Base-by-base conservation (phyloP, 2,888 invertebrate genomes). In the Troides oblongomaculatus region DNA sequence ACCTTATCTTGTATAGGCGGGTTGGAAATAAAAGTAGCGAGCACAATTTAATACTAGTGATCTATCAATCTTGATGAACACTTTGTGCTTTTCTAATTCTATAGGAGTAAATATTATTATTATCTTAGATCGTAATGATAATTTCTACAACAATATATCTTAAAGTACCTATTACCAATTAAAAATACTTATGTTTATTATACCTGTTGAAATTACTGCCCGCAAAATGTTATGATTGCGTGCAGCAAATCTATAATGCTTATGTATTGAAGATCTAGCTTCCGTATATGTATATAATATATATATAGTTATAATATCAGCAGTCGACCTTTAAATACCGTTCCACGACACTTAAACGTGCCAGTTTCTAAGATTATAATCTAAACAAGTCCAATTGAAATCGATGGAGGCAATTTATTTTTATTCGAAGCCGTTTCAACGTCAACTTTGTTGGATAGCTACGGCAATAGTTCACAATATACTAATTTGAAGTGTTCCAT, bases 351-450 rank as follows among this genome's bases (percentile, higher is more conserved):
- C 62, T 70, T 70, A 63, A 70, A 70, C 59, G 66, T 70, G 63
- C 70, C 70, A 63, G 66, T 66, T 57, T 70, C 58, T 62, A 59
- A 70, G 70, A 70, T 70, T 57, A 66, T 66, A 59, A 70, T 70
- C 70, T 70, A 53, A 70, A 70, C 66, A 70, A 66, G 66, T 70
- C 53, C 59, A 70, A 66, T 70, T 70, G 66, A 62, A 66, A 66
- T 62, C 62, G 66, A 66, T 70, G 66, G 63, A 70, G 66, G 62
- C 70, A 63, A 70, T 70, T 59, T 70, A 70, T 59, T 66, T 70
- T 70, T 66, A 70, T 70, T 70, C 25, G 59, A 59, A 62, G 58
- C 59, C 66, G 63, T 60, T 66, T 58, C 61, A 58, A 62, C 46
- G 39, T 65, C 62, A 62, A 56, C 46, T 30, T 25, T 36, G n/a